A percentile compares a stretch with the other conserved stretches of the same genome.
phyloP scores from a whole-genome alignment of 2,113 vertebrate genomes.

The Planiliza haematocheilus region DNA sequence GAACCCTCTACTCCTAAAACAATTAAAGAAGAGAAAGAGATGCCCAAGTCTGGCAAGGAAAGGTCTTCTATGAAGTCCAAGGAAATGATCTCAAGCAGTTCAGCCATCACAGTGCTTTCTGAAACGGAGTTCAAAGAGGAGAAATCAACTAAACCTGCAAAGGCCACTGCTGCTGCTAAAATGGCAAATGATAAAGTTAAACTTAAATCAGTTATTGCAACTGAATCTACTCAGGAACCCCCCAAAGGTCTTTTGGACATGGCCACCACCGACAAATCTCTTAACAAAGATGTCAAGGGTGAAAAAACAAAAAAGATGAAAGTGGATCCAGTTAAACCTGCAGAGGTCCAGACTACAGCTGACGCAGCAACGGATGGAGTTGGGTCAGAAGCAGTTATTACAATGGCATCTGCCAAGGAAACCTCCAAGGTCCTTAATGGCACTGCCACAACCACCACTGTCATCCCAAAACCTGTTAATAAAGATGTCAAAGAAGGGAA shows the following conservation, averaged over 20 bases:
- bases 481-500: constrained; percentile 20
- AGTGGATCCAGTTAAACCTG: not conserved
- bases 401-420: constrained; percentile 5
- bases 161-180: constrained; percentile 10
- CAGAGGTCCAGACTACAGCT: not conserved
- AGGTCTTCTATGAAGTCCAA: constrained; percentile 21
- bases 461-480: not conserved
- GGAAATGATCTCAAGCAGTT: constrained; percentile 23
- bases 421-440: not conserved
- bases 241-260: not conserved
- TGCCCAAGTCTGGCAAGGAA: constrained; percentile 34
- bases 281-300: constrained; percentile 1
- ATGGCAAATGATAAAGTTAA: constrained; percentile 15
- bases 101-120: not conserved
- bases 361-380: not conserved
- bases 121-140: constrained; percentile 32
- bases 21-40: constrained; percentile 15
- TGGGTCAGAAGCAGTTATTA: not conserved
- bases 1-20: constrained; percentile 41
- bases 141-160: constrained; percentile 17
- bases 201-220: constrained; percentile 10
- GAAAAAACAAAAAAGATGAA: not conserved
- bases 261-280: not conserved
- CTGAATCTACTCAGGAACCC: constrained; percentile 19
- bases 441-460: not conserved